Percentiles rank a stretch among this genome's conserved stretches.
These are phyloP conservation scores for Odobenus rosmarus DNA, from an alignment of 2,113 vertebrate species.

Conservation along the genomic window DNA sequence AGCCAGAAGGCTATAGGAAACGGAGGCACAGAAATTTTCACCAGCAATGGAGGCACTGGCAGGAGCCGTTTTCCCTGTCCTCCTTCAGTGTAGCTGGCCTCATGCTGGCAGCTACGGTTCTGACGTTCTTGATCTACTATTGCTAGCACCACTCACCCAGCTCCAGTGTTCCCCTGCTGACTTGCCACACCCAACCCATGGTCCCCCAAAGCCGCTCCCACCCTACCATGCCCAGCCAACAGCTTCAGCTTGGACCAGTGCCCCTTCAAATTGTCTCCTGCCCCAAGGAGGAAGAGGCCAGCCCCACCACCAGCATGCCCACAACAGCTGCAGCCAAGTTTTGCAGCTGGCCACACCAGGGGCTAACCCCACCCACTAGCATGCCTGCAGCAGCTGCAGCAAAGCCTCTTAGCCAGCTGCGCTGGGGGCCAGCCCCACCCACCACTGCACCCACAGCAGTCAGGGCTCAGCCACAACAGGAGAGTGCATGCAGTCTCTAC, in stretches of 20 bases:
- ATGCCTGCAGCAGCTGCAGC: neutral
- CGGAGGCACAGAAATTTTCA: neutral
- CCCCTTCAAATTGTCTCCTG: neutral
- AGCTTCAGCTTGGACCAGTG: neutral
- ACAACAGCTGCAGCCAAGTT: neutral
- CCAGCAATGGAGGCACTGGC: neutral
- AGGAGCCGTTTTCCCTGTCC: neutral
- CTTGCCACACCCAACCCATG: neutral
- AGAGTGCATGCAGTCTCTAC: neutral
- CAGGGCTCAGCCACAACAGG: neutral
- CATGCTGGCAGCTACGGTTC: neutral
- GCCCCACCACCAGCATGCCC: neutral
- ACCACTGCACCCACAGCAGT: neutral
- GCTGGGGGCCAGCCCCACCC: neutral
- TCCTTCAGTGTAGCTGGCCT: neutral
- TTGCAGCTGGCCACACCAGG: neutral
- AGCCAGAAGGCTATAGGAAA: neutral
- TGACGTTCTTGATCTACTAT: neutral
- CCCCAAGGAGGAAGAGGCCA: neutral
- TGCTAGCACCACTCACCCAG: neutral
- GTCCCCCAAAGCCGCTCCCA: neutral
- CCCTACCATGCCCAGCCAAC: neutral
- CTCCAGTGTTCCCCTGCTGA: neutral
- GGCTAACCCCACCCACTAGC: neutral
- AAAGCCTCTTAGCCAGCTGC: neutral